These are phyloP conservation scores for Antheraea mylitta DNA, from an alignment of 1,140 invertebrate species.

Conservation along the genomic window DNA sequence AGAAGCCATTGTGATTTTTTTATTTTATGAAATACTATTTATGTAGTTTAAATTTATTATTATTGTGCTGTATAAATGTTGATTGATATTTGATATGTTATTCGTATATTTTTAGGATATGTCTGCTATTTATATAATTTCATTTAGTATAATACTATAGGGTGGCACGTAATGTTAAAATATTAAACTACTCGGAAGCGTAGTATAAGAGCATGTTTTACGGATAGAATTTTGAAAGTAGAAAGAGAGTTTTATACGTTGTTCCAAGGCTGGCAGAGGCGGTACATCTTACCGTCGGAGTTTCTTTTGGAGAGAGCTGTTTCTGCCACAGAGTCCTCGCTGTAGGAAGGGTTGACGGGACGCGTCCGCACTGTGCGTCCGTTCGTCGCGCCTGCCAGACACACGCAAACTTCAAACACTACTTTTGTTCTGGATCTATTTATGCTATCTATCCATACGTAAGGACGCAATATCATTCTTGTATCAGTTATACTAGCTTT, in stretches of 20 bases:
- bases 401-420: slow-evolving; percentile 64
- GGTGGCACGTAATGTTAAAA: neutral
- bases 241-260: slow-evolving; percentile 1
- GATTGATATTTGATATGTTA: neutral
- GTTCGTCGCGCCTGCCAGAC: slow-evolving; percentile 67
- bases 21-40: neutral
- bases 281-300: slow-evolving; percentile 86
- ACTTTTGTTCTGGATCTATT: slow-evolving; percentile 14
- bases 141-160: neutral
- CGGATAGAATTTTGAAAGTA: slow-evolving; percentile 25
- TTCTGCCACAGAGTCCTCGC: slow-evolving; percentile 88
- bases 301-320: slow-evolving; percentile 88
- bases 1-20: neutral
- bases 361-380: slow-evolving; percentile 59
- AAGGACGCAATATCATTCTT: neutral
- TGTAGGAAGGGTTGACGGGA: slow-evolving; percentile 84
- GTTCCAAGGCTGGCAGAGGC: slow-evolving; percentile 14
- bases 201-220: slow-evolving; percentile 35
- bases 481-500: neutral
- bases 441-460: neutral
- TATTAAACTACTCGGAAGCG: slow-evolving; percentile 26
- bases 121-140: neutral
- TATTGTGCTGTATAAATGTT: neutral
- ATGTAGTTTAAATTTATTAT: neutral
- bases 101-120: neutral